Percentiles rank a stretch among this genome's conserved stretches.
Evolutionary conservation across 92 coral and sea anemone genomes (phyloP).

Genomic region (Parazoanthus darwini): DNA sequence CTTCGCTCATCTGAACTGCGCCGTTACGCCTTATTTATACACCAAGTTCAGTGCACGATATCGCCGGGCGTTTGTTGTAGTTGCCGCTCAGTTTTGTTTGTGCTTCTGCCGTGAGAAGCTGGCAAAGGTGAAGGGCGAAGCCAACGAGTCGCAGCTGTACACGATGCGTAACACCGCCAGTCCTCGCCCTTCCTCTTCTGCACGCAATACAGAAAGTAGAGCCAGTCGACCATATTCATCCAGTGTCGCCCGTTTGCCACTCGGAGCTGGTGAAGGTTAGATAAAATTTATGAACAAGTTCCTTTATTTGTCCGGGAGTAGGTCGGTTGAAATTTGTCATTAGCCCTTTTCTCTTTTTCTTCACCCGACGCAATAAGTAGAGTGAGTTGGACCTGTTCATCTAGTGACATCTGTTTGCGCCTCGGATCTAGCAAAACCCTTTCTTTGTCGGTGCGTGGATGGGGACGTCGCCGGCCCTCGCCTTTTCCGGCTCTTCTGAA

Average conservation of each 20-base stretch:
- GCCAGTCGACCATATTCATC: background rate
- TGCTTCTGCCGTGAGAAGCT: slow-evolving; percentile 7
- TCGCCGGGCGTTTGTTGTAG: slow-evolving; percentile 24
- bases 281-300: too few species aligned
- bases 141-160: slow-evolving; percentile 13
- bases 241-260: background rate
- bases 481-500: background rate
- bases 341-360: background rate
- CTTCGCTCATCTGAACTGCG: slow-evolving; percentile 62
- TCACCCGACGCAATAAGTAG: background rate
- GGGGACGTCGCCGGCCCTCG: background rate
- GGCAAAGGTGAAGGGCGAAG: background rate
- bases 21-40: slow-evolving; percentile 62
- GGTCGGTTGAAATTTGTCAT: too few species aligned
- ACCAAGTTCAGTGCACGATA: slow-evolving; percentile 64
- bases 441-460: too few species aligned
- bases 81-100: background rate
- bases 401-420: background rate
- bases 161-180: slow-evolving; percentile 1
- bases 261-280: background rate
- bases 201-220: background rate
- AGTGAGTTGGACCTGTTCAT: background rate
- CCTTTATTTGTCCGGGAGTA: too few species aligned
- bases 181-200: background rate
- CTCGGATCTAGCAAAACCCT: background rate